Evolutionary conservation across 2,797 vertebrate genomes (phyloP).

Genomic region (Clamator glandarius): DNA sequence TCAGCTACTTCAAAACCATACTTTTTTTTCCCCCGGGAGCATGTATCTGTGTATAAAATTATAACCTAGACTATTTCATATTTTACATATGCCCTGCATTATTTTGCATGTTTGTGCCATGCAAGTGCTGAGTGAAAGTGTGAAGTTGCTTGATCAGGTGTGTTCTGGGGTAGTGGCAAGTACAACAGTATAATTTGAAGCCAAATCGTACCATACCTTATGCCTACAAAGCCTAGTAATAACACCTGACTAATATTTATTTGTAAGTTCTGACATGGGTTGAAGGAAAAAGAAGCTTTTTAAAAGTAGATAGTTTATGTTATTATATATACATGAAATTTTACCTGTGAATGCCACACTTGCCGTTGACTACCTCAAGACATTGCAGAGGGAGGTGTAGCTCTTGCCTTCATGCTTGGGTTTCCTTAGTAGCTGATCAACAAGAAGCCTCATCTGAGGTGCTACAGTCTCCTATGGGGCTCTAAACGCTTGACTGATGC

Average conservation of each 20-base stretch:
- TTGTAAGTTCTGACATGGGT: neutral
- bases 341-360: neutral
- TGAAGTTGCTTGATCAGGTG: neutral
- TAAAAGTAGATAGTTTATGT: neutral
- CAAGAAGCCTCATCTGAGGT: neutral
- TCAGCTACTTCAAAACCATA: neutral
- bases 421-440: neutral
- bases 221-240: neutral
- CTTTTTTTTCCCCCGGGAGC: neutral
- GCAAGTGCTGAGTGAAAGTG: neutral
- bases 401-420: neutral
- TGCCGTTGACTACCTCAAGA: neutral
- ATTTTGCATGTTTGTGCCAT: neutral
- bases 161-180: neutral
- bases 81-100: neutral
- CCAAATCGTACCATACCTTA: neutral
- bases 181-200: neutral
- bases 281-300: neutral
- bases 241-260: neutral
- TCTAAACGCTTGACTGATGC: neutral
- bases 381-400: neutral
- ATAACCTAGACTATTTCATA: fast-evolving
- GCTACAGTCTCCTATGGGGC: neutral
- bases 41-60: neutral
- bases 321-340: neutral